phyloP scores from a whole-genome alignment of 2,113 vertebrate species.

The Lepisosteus oculatus region DNA sequence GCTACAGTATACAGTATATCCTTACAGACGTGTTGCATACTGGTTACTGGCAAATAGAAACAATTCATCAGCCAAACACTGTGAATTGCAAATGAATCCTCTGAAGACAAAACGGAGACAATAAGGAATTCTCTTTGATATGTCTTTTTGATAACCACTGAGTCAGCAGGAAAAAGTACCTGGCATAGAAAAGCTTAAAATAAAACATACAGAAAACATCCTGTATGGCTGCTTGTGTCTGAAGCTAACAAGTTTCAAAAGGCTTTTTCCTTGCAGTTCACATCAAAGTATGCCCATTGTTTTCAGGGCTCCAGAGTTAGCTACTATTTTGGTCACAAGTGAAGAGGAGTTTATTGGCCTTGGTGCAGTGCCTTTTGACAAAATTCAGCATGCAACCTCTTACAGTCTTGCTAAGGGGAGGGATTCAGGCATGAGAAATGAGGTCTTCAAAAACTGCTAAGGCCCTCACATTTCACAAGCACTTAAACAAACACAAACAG shows the following conservation, averaged over 20 bases:
- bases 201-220: neutral
- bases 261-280: conserved; percentile 2
- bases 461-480: conserved; percentile 8
- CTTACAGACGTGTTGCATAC: too few species aligned
- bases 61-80: neutral
- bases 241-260: conserved; percentile 3
- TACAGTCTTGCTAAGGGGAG: conserved; percentile 8
- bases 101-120: neutral
- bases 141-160: neutral
- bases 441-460: neutral
- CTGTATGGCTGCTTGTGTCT: neutral
- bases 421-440: neutral
- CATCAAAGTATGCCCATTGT: neutral
- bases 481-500: conserved; percentile 6
- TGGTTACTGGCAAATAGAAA: too few species aligned
- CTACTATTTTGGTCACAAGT: conserved; percentile 1
- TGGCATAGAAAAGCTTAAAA: neutral
- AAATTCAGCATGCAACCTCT: conserved; percentile 2
- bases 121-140: neutral
- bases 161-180: conserved; percentile 2
- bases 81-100: neutral
- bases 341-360: conserved; percentile 6
- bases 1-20: too few species aligned
- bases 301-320: neutral
- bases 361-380: neutral